Conservation (phyloP, 2,113 vertebrate species). For the Callaeas wilsoni region DNA sequence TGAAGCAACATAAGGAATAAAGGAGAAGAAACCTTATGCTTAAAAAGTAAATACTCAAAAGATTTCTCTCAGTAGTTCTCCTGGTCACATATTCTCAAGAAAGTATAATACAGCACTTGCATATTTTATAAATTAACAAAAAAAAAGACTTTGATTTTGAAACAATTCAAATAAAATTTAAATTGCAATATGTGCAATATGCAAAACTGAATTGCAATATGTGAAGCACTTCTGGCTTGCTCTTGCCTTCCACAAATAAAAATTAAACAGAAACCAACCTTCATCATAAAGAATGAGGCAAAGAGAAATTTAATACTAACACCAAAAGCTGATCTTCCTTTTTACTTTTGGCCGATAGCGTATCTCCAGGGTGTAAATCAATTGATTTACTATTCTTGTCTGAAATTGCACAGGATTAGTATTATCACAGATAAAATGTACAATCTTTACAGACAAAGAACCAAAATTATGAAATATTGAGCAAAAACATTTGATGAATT, state of each 20-base stretch:
- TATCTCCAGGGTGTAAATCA: too few species aligned
- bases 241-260: background rate
- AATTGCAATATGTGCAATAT: background rate
- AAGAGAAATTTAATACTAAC: background rate
- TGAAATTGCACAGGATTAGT: background rate
- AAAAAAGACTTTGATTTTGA: background rate
- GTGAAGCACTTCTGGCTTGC: background rate
- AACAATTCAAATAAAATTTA: background rate
- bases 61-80: background rate
- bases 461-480: background rate
- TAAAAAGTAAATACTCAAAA: background rate
- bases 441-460: background rate
- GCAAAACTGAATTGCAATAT: background rate
- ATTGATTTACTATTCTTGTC: too few species aligned
- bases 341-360: too few species aligned
- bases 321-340: background rate
- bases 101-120: accelerated
- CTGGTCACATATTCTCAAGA: background rate
- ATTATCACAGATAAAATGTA: background rate
- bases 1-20: background rate
- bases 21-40: background rate
- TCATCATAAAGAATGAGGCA: background rate
- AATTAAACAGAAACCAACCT: background rate
- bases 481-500: background rate
- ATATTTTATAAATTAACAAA: background rate